Evolutionary conservation across 2,888 invertebrate species (phyloP), one percentile per base, ranked within the genome.

Genomic region (Stomorhina lunata): DNA sequence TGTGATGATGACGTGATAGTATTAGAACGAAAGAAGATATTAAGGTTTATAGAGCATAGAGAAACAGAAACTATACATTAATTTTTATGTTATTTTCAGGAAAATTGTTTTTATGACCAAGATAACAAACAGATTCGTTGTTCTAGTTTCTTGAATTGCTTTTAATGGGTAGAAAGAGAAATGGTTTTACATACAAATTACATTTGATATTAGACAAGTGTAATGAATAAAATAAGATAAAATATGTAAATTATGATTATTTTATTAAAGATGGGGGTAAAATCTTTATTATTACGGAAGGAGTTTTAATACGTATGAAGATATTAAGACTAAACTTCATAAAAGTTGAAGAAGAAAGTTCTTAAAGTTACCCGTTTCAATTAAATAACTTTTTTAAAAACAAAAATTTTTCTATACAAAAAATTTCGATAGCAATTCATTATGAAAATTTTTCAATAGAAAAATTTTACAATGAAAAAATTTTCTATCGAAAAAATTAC

Each of bases 71-170:
- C 45, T 75, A 27, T 34, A 45, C 59, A 68, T 77, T 69, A 27
- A 50, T 22, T 77, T 68, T 61, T 50, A 50, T 68, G 27, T 27
- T 34, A 50, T 50, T 68, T 50, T 20, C 20, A 29, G 32, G 48
- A 40, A 22, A 69, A 68, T 68, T 61, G 12, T 76, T 68, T 59
- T 59, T 76, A 68, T 59, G 59, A 17, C 34, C 45, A 15, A 76
- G 45, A 59, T 48, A 76, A 68, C 10, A 20, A 9, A 27, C 10
- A 20, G n/a, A 27, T n/a, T 15, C n/a, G 17, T 40, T 50, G 43
- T 61, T 37, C 12, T 4, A n/a, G n/a, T 50, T 48, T 2, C 50
- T 50, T 15, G 25, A 29, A 9, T 37, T 71, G 5, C 12, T 48
- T 4, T 37, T n/a, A n/a, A n/a, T n/a, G n/a, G n/a, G n/a, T 27